Percentiles rank a stretch among this genome's conserved stretches.
Conservation (phyloP, 2,797 vertebrate species). For the Perdix hodgsoniae region DNA sequence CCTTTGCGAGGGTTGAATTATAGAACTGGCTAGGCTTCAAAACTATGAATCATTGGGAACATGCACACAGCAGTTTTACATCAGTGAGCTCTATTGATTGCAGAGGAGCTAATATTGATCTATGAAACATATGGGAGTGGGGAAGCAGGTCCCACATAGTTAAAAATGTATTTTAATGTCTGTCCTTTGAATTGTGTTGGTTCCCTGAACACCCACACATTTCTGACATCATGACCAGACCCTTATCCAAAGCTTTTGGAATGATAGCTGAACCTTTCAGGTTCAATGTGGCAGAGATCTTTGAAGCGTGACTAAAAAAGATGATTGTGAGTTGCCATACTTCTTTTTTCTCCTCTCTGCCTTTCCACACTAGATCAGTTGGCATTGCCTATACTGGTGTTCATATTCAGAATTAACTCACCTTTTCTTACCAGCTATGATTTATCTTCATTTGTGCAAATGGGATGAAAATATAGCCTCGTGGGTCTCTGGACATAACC, state of each 20-base stretch:
- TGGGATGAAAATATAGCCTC: background rate
- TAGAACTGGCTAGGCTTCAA: slow-evolving; percentile 64
- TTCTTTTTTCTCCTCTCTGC: background rate
- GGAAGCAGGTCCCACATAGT: slow-evolving; percentile 36
- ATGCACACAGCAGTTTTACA: slow-evolving; percentile 64
- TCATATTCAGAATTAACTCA: background rate
- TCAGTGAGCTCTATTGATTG: slow-evolving; percentile 63
- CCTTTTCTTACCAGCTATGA: background rate
- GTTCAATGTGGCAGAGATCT: background rate
- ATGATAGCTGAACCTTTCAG: background rate
- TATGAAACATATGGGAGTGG: slow-evolving; percentile 51
- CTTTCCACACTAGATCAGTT: background rate
- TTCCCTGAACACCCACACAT: background rate
- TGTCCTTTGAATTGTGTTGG: slow-evolving; percentile 21
- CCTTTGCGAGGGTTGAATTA: slow-evolving; percentile 57
- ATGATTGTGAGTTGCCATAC: background rate
- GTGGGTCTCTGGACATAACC: fast-evolving
- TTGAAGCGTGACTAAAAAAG: background rate
- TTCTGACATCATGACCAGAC: slow-evolving; percentile 21
- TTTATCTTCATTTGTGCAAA: background rate
- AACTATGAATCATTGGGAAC: slow-evolving; percentile 67
- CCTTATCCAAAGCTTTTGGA: background rate
- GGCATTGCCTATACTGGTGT: background rate
- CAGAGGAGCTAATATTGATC: slow-evolving; percentile 66
- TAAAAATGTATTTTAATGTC: background rate